Percentiles rank a stretch among this genome's conserved stretches.
Evolutionary conservation across 1,140 invertebrate species (phyloP).

Genomic region (Ruditapes philippinarum): DNA sequence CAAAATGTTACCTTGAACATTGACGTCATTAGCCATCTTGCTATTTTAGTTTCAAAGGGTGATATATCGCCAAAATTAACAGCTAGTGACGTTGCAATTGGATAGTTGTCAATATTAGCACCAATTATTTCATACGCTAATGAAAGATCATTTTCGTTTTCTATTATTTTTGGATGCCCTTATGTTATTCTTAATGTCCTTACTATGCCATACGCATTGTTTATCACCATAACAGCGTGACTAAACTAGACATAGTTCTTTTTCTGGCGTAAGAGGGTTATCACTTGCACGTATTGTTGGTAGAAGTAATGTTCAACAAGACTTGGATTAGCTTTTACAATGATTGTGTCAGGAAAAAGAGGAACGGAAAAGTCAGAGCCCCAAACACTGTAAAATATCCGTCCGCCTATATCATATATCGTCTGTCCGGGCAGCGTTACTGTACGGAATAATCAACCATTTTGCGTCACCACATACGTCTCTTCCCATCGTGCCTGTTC

Average conservation of each 20-base stretch:
- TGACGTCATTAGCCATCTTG: slow-evolving; percentile 73
- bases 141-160: slow-evolving; percentile 79
- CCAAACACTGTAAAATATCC: slow-evolving; percentile 47
- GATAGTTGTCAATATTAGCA: slow-evolving; percentile 68
- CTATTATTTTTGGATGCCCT: slow-evolving; percentile 78
- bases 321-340: slow-evolving; percentile 70
- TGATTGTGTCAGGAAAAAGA: slow-evolving; percentile 72
- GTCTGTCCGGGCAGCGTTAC: slow-evolving; percentile 58
- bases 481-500: slow-evolving; percentile 50
- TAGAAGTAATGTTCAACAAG: slow-evolving; percentile 72
- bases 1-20: slow-evolving; percentile 73
- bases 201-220: slow-evolving; percentile 72
- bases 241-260: slow-evolving; percentile 64
- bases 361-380: slow-evolving; percentile 65
- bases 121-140: slow-evolving; percentile 75
- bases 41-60: slow-evolving; percentile 70
- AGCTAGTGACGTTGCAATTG: slow-evolving; percentile 65
- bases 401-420: slow-evolving; percentile 69
- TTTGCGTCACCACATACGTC: slow-evolving; percentile 58
- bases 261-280: slow-evolving; percentile 65
- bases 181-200: slow-evolving; percentile 73
- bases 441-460: slow-evolving; percentile 72
- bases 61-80: slow-evolving; percentile 75
- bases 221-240: slow-evolving; percentile 73
- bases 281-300: slow-evolving; percentile 71